Evolutionary conservation across 2,113 vertebrate species (phyloP).

Genomic region (Onychorhynchus coronatus): DNA sequence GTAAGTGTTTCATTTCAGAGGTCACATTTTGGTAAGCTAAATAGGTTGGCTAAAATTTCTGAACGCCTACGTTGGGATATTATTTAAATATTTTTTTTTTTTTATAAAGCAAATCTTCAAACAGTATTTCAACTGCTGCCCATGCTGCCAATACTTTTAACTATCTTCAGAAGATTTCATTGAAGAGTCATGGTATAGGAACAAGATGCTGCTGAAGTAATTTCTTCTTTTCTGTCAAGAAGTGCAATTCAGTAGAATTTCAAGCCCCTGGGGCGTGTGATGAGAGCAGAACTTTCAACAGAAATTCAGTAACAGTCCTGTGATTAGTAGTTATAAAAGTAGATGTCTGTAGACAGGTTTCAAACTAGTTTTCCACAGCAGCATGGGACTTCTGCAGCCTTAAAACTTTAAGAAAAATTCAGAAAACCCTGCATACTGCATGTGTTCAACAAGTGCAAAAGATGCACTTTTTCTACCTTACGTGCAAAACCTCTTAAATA

Average conservation of each 20-base stretch:
- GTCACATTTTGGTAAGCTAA: background rate
- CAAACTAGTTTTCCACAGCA: background rate
- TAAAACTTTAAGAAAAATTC: background rate
- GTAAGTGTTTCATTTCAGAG: constrained; percentile 33
- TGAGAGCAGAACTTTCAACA: background rate
- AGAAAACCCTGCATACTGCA: background rate
- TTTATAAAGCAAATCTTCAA: background rate
- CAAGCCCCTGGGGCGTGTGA: background rate
- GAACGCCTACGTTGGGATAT: background rate
- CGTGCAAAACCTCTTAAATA: background rate
- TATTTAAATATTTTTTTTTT: background rate
- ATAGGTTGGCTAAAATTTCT: constrained; percentile 11
- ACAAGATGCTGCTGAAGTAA: background rate
- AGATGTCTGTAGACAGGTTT: background rate
- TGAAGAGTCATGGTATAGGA: background rate
- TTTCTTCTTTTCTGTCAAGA: background rate
- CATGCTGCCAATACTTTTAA: background rate
- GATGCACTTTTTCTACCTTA: background rate
- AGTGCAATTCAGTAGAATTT: background rate
- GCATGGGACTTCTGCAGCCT: background rate
- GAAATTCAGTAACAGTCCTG: background rate
- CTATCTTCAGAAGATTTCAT: background rate
- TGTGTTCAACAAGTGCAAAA: background rate
- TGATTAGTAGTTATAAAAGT: background rate
- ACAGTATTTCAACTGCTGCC: background rate